These are phyloP conservation scores for Danio rerio DNA, from an alignment of 2,113 vertebrate species.

Conservation along the genomic window DNA sequence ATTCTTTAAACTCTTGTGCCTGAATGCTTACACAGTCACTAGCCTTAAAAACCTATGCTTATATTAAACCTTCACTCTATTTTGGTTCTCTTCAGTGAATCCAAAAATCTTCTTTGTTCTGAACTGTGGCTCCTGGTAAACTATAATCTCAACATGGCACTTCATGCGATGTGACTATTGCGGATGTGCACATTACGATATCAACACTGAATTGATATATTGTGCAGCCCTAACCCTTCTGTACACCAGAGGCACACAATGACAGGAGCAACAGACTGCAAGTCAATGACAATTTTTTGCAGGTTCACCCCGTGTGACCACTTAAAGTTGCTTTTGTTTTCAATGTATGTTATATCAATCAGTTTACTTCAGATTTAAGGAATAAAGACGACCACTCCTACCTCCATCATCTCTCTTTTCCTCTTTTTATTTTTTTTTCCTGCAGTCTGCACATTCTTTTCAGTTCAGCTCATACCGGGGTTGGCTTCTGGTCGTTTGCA, in stretches of 20 bases:
- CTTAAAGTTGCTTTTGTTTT: neutral
- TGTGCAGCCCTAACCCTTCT: neutral
- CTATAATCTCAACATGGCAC: no score
- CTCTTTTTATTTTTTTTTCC: neutral
- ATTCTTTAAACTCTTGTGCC: no score
- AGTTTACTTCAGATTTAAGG: neutral
- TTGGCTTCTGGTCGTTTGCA: slow-evolving; percentile 49
- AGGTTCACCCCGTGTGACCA: neutral
- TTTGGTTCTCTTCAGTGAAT: no score
- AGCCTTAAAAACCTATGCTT: no score
- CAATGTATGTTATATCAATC: neutral
- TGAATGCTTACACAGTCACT: no score
- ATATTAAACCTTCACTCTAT: no score
- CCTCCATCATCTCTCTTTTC: neutral
- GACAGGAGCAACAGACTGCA: slow-evolving; percentile 27
- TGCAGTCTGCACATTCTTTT: slow-evolving; percentile 41
- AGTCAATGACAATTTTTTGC: neutral
- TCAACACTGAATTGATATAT: no score
- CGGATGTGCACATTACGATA: no score
- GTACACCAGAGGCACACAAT: slow-evolving; percentile 15
- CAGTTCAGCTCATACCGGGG: slow-evolving; percentile 11
- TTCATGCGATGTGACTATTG: no score
- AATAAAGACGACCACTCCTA: neutral
- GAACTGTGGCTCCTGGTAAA: no score
- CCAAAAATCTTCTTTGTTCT: no score